Conservation (phyloP, 2,888 invertebrate species). For the Saturnia pavonia region DNA sequence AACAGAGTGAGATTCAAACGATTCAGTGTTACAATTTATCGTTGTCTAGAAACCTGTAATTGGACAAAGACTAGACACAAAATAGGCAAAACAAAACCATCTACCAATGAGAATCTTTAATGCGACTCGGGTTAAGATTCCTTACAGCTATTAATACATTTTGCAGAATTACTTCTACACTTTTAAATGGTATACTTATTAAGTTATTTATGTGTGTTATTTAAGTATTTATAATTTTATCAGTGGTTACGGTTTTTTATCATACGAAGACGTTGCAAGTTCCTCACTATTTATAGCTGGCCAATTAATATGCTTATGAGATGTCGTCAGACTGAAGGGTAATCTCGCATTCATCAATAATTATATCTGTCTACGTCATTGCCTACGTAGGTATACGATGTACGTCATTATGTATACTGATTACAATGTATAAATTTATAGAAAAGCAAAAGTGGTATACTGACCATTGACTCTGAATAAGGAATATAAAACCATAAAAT, state of each 20-base stretch:
- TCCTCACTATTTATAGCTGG: not conserved
- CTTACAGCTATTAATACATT: not conserved
- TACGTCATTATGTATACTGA: not conserved
- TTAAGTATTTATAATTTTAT: not conserved
- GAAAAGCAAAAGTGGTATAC: not conserved
- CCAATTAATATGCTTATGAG: not conserved
- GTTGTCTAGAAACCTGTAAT: slow-evolving; percentile 1
- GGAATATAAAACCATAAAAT: not conserved
- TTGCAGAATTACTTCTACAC: not conserved
- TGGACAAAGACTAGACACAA: not conserved
- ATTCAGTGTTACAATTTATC: not conserved
- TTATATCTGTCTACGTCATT: not conserved
- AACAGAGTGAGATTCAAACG: not conserved
- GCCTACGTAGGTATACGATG: not conserved
- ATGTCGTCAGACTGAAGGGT: not conserved
- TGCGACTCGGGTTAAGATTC: not conserved
- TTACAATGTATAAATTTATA: not conserved
- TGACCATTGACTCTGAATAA: not conserved
- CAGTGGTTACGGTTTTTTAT: not conserved
- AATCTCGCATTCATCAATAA: not conserved
- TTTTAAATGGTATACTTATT: not conserved
- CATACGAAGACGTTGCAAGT: not conserved
- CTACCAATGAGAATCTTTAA: not conserved
- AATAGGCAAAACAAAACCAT: not conserved
- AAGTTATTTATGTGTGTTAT: not conserved